A percentile compares a stretch with the other conserved stretches of the same genome.
Evolutionary conservation across 2,888 invertebrate genomes (phyloP).

Genomic region (Thysanoteuthis rhombus): DNA sequence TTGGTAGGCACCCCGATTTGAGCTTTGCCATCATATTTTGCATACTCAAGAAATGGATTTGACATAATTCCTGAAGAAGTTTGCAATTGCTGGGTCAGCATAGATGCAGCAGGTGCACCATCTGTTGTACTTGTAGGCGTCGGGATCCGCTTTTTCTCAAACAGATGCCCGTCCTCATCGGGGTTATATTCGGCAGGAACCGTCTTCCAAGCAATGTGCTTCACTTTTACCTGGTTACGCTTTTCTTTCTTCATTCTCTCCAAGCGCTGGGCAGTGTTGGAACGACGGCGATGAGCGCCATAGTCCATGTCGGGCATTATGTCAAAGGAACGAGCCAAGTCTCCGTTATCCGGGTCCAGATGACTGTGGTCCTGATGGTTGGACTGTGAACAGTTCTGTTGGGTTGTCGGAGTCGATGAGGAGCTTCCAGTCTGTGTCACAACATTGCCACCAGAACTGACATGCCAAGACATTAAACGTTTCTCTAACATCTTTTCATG

Average conservation of each 20-base stretch:
- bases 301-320: conserved; percentile 76
- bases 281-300: conserved; percentile 75
- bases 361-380: not conserved
- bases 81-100: conserved; percentile 80
- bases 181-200: conserved; percentile 50
- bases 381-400: not conserved
- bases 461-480: conserved; percentile 38
- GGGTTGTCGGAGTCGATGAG: not conserved
- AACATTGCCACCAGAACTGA: not conserved
- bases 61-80: conserved; percentile 81
- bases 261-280: conserved; percentile 87
- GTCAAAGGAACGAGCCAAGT: conserved; percentile 77
- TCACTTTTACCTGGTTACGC: conserved; percentile 71
- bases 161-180: conserved; percentile 73
- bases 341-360: conserved; percentile 36
- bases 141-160: conserved; percentile 64
- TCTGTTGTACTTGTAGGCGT: conserved; percentile 21
- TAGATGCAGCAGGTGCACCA: conserved; percentile 70
- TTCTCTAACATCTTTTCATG: conserved; percentile 40
- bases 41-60: conserved; percentile 89
- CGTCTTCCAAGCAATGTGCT: conserved; percentile 63
- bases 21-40: conserved; percentile 85
- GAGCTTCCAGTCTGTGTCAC: not conserved
- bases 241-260: conserved; percentile 89
- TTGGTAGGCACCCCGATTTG: conserved; percentile 79